Percentiles rank a stretch among this genome's conserved stretches.
Evolutionary conservation across 2,888 invertebrate species (phyloP).

Genomic region (Stenurella melanura): DNA sequence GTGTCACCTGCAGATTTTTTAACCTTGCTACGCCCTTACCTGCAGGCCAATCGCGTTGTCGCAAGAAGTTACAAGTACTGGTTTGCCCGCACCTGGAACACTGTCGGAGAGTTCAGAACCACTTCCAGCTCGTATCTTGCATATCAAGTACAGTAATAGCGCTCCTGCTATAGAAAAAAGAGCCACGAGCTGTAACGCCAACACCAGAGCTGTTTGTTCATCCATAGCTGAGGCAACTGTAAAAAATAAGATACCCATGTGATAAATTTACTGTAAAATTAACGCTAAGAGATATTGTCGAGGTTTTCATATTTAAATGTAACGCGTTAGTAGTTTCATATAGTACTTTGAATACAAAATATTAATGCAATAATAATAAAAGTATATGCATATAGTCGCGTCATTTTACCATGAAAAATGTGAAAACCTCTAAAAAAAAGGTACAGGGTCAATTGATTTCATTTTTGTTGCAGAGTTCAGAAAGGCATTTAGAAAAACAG

Average conservation of each 20-base stretch:
- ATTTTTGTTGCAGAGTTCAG: no score
- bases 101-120: slow-evolving; percentile 71
- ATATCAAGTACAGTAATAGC: slow-evolving; percentile 83
- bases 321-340: not conserved
- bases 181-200: slow-evolving; percentile 87
- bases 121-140: slow-evolving; percentile 80
- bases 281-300: not conserved
- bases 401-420: no score
- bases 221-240: slow-evolving; percentile 77
- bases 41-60: slow-evolving; percentile 88
- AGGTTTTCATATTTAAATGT: not conserved
- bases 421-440: no score
- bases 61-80: slow-evolving; percentile 86
- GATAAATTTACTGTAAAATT: not conserved
- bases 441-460: no score
- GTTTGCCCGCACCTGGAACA: slow-evolving; percentile 80
- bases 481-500: no score
- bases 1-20: slow-evolving; percentile 3
- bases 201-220: slow-evolving; percentile 85
- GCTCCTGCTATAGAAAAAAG: slow-evolving; percentile 90
- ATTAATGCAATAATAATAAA: no score
- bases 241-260: slow-evolving; percentile 27
- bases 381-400: no score
- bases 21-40: slow-evolving; percentile 69
- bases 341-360: no score